Evolutionary conservation across 92 coral and sea anemone genomes (phyloP).

Genomic region (Galaxea fascicularis): DNA sequence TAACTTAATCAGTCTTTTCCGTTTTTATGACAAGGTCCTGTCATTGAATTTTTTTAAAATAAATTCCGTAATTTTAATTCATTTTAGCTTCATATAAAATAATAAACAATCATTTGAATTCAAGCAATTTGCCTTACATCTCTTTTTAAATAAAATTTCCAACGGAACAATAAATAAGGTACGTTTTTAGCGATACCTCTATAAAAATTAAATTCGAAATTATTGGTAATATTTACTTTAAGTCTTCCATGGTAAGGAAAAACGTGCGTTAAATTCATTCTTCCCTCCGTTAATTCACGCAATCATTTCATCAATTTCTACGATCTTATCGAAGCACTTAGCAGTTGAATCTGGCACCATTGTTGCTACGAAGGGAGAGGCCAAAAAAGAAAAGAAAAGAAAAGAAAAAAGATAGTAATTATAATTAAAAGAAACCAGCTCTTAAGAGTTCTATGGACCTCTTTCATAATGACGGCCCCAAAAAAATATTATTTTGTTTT

Average conservation of each 20-base stretch:
- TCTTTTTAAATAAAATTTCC: neutral
- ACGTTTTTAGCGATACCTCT: neutral
- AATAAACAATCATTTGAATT: neutral
- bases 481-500: no score
- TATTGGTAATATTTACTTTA: neutral
- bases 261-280: neutral
- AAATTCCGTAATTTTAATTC: neutral
- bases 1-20: no score
- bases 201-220: neutral
- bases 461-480: no score
- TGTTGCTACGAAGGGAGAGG: no score
- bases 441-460: no score
- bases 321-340: no score
- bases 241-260: neutral
- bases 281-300: neutral
- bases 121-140: neutral
- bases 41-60: neutral
- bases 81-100: neutral
- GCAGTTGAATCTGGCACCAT: no score
- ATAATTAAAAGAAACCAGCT: no score
- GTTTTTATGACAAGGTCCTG: neutral
- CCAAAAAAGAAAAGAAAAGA: no score
- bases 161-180: neutral
- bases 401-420: no score
- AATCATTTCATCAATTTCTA: no score